Percentiles rank a stretch among this genome's conserved stretches.
phyloP scores from a whole-genome alignment of 2,888 invertebrate genomes.

The Zeuzera pyrina region DNA sequence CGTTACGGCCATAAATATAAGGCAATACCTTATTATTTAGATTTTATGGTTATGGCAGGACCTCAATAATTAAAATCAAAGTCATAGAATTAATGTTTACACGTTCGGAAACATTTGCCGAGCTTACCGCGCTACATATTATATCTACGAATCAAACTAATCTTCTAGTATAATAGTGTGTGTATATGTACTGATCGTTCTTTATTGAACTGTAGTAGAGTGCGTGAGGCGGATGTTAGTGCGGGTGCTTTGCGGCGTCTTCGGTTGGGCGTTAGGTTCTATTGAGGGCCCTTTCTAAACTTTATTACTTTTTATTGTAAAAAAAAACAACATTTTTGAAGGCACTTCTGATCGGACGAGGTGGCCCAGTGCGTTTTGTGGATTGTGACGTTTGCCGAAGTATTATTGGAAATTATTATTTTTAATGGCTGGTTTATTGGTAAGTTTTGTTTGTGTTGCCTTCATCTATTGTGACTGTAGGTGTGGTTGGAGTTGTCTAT shows the following conservation, averaged over 20 bases:
- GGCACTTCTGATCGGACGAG: conserved; percentile 96
- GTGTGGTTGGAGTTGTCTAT: conserved; percentile 79
- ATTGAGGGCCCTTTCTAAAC: conserved; percentile 90
- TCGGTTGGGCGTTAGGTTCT: conserved; percentile 84
- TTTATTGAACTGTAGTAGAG: conserved; percentile 44
- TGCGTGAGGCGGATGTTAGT: conserved; percentile 27
- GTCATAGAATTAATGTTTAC: too few relatives aligned
- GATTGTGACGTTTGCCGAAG: conserved; percentile 4
- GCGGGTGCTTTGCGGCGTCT: conserved; percentile 56
- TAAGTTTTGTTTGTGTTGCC: conserved; percentile 77
- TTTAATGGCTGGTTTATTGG: conserved; percentile 42
- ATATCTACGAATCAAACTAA: conserved; percentile 72
- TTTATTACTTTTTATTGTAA: conserved; percentile 81
- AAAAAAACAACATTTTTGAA: conserved; percentile 90
- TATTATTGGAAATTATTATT: conserved; percentile 1
- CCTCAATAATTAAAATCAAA: too few relatives aligned
- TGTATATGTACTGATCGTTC: conserved; percentile 63
- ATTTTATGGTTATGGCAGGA: too few relatives aligned
- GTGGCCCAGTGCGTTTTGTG: conserved; percentile 83
- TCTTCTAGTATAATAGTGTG: conserved; percentile 68
- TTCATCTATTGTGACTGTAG: conserved; percentile 89
- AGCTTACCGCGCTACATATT: conserved; percentile 53
- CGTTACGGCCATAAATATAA: too few relatives aligned
- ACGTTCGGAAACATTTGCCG: conserved; percentile 29
- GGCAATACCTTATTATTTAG: too few relatives aligned